These are phyloP conservation scores for Myotis planiceps DNA, from an alignment of 2,797 vertebrate species.

Conservation along the genomic window DNA sequence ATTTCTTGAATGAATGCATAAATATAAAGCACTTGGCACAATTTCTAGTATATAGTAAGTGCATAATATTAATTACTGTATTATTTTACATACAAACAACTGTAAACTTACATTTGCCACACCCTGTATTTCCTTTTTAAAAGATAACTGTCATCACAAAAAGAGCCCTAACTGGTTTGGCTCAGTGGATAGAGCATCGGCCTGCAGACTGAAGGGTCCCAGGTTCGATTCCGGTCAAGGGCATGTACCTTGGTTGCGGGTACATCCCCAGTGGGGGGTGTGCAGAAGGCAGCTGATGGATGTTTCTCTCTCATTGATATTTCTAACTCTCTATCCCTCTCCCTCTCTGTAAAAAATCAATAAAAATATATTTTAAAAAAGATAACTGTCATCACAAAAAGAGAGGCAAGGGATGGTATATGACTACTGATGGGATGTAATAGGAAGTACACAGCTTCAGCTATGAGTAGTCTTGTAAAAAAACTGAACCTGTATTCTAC, in stretches of 20 bases:
- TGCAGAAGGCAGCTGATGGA: no score
- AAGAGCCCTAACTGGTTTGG: not conserved
- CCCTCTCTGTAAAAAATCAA: no score
- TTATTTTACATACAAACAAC: not conserved
- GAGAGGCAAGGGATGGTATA: not conserved
- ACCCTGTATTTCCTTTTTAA: not conserved
- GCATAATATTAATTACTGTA: not conserved
- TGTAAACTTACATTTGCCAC: not conserved
- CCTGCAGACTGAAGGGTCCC: no score
- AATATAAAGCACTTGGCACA: not conserved
- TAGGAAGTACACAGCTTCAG: not conserved
- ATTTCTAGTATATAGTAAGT: not conserved
- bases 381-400: no score
- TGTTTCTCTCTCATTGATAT: no score
- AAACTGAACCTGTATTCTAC: not conserved
- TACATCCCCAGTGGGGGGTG: no score
- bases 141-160: not conserved
- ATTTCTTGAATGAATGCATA: not conserved
- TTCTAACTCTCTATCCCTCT: no score
- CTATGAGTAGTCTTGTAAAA: not conserved
- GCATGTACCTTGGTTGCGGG: no score
- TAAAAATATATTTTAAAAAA: no score
- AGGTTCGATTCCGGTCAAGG: no score
- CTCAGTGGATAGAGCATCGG: no score
- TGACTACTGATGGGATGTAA: not conserved